These are phyloP conservation scores for Drosophila rubida DNA, from an alignment of 2,888 invertebrate species.

Conservation along the genomic window DNA sequence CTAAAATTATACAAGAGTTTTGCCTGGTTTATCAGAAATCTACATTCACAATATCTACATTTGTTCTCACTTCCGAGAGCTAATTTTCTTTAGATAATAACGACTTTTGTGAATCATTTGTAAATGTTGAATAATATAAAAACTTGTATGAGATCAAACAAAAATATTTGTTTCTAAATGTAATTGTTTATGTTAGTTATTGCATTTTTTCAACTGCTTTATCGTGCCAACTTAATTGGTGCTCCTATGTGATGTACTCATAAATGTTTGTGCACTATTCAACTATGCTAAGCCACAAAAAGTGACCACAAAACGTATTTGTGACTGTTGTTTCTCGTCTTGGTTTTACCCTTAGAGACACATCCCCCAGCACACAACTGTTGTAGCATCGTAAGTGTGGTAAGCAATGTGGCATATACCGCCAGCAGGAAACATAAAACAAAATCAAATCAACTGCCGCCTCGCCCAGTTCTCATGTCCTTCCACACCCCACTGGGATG, in stretches of 20 bases:
- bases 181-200: neutral
- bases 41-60: too few species aligned
- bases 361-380: conserved; percentile 10
- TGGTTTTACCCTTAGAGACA: conserved; percentile 34
- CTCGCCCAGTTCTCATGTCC: conserved; percentile 51
- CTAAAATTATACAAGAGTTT: too few species aligned
- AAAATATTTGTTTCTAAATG: too few species aligned
- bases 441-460: conserved; percentile 76
- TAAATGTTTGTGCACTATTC: neutral
- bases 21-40: too few species aligned
- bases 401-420: conserved; percentile 33
- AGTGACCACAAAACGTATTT: conserved; percentile 69
- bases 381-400: conserved; percentile 47
- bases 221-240: neutral
- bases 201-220: neutral
- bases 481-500: conserved; percentile 33
- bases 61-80: too few species aligned
- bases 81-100: too few species aligned
- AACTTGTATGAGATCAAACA: too few species aligned
- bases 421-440: conserved; percentile 77
- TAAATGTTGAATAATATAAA: too few species aligned
- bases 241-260: conserved; percentile 12
- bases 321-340: conserved; percentile 12
- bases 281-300: conserved; percentile 53
- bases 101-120: too few species aligned